These are phyloP conservation scores for Sarcophaga rosellei DNA, from an alignment of 2,888 invertebrate species.

Conservation along the genomic window DNA sequence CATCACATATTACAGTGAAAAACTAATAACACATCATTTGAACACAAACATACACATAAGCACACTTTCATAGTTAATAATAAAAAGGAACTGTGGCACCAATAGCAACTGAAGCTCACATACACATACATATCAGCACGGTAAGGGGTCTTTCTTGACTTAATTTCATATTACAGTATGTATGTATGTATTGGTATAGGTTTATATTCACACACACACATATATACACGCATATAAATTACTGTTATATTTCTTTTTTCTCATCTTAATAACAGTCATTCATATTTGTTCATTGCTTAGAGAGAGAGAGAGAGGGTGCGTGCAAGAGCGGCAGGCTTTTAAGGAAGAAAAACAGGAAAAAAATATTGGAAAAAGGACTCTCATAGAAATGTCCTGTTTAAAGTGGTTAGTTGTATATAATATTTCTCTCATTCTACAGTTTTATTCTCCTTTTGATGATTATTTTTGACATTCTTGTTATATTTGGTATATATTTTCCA, in stretches of 20 bases:
- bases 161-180: constrained; percentile 29
- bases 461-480: constrained; percentile 63
- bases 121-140: background rate
- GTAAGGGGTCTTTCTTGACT: constrained; percentile 47
- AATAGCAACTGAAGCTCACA: background rate
- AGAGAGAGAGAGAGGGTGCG: background rate
- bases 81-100: constrained; percentile 7
- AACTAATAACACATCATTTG: constrained; percentile 62
- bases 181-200: background rate
- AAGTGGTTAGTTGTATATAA: constrained; percentile 42
- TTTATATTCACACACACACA: too few relatives aligned
- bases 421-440: background rate
- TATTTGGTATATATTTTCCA: constrained; percentile 48
- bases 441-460: constrained; percentile 22
- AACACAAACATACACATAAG: background rate
- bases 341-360: background rate
- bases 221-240: constrained; percentile 33
- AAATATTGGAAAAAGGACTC: background rate
- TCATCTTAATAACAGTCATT: constrained; percentile 42
- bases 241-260: constrained; percentile 54
- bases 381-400: constrained; percentile 59
- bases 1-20: constrained; percentile 28
- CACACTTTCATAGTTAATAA: background rate
- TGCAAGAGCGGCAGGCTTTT: background rate
- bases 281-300: constrained; percentile 37